Percentiles rank a stretch among this genome's conserved stretches.
These are phyloP conservation scores for Zhengitettix transpicula DNA, from an alignment of 2,888 invertebrate genomes.

Conservation along the genomic window DNA sequence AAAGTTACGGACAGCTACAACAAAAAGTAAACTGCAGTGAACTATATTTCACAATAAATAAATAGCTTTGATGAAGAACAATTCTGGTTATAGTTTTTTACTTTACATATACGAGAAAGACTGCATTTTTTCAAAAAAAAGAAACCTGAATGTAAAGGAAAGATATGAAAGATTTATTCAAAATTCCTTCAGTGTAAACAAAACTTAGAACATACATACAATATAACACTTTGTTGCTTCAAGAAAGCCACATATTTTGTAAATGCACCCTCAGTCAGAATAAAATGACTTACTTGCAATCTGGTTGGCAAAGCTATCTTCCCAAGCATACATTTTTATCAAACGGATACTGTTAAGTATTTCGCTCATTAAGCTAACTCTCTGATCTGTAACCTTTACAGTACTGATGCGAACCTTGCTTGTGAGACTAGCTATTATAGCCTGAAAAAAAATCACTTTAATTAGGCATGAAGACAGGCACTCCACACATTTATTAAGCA, in stretches of 20 bases:
- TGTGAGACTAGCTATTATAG: conserved; percentile 19
- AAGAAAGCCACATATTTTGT: not conserved
- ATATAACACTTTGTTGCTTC: too few species aligned
- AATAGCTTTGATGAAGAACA: too few species aligned
- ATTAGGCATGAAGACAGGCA: not conserved
- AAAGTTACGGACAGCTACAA: conserved; percentile 19
- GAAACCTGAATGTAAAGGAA: too few species aligned
- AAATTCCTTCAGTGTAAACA: too few species aligned
- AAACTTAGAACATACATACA: too few species aligned
- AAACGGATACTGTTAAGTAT: conserved; percentile 32
- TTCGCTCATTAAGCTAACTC: conserved; percentile 31
- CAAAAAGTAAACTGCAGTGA: not conserved
- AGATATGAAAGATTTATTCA: too few species aligned
- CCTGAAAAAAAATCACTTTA: conserved; percentile 14
- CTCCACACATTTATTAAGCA: not conserved
- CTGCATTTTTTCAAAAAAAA: too few species aligned
- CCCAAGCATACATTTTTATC: conserved; percentile 40
- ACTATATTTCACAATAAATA: too few species aligned
- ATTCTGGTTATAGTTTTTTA: too few species aligned
- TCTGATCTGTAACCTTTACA: conserved; percentile 21
- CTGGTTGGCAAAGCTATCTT: conserved; percentile 29
- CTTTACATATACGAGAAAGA: too few species aligned
- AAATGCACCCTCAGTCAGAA: not conserved
- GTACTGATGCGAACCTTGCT: conserved; percentile 19
- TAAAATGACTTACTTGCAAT: conserved; percentile 17